Conservation (phyloP, 2,888 invertebrate species). For the Nemotelus pantherinus region DNA sequence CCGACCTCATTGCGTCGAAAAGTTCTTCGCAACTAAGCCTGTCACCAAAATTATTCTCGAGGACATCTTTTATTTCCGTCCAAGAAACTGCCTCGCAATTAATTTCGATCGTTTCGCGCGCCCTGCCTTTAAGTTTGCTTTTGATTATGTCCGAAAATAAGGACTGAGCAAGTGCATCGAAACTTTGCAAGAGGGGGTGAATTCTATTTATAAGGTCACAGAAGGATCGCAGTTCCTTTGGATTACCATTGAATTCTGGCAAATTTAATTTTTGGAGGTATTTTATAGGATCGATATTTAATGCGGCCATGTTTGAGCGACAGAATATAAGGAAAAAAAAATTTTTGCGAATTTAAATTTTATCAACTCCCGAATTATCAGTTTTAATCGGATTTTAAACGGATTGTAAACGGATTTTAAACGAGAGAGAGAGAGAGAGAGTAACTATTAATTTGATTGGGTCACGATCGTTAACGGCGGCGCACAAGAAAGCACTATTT, state of each 20-base stretch:
- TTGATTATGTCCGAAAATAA: constrained; percentile 11
- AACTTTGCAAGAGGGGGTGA: not conserved
- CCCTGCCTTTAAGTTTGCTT: constrained; percentile 25
- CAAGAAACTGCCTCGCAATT: constrained; percentile 24
- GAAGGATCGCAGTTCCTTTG: not conserved
- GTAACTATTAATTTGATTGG: too few relatives aligned
- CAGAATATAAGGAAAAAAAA: too few relatives aligned
- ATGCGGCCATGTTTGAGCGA: too few relatives aligned
- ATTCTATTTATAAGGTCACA: constrained; percentile 4
- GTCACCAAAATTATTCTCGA: constrained; percentile 27
- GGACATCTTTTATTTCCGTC: constrained; percentile 10
- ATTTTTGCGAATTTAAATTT: too few relatives aligned
- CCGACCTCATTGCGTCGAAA: constrained; percentile 7
- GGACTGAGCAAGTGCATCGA: not conserved
- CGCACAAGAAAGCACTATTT: too few relatives aligned
- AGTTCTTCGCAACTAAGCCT: constrained; percentile 3
- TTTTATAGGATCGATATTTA: constrained; percentile 14
- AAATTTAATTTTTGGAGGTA: not conserved
- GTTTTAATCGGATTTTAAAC: too few relatives aligned
- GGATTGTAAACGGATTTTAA: too few relatives aligned
- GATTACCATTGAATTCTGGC: not conserved
- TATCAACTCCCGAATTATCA: too few relatives aligned
- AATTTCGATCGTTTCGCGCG: constrained; percentile 32
- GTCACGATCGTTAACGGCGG: too few relatives aligned
- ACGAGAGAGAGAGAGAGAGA: too few relatives aligned